Evolutionary conservation across 2,888 invertebrate species (phyloP), one percentile per base, ranked within the genome.

Genomic region (Parasteatoda lunata): DNA sequence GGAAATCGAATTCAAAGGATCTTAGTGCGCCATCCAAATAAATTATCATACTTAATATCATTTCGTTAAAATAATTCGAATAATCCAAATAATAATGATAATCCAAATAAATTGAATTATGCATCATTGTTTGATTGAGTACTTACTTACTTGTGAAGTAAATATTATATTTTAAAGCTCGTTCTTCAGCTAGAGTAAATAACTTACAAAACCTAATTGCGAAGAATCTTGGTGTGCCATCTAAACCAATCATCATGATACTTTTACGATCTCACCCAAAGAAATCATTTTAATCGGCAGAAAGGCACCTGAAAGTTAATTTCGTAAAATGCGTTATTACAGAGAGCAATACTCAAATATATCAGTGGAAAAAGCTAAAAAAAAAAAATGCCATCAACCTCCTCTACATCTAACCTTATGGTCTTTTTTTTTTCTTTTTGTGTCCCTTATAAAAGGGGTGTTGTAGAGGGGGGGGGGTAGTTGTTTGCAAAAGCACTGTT

Each of bases 401-500:
- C 48, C 69, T 48, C 51, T 13, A 68, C 52, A 4, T n/a, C 15
- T 8, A 15, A 51, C 15, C 48, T 81, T 73, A 9, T 59, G n/a
- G 9, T 59, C 59, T 59, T 49, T 51, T 72, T 72, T n/a, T 45
- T 68, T 73, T 68, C 30, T 52, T 77, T 71, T 51, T 64, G 15
- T 48, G n/a, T 54, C 52, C 51, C 77, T 66, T 77, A 47, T 52
- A 66, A 48, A 65, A 64, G 65, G 52, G 75, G 70, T 64, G 59
- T 75, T 30, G 30, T 30, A 30, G 71, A 54, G 73, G 66, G 69
- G 73, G 66, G 69, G 85, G 54, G 80, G 85, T 80, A 72, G 76
- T 49, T 87, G 87, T 87, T 87, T 87, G 87, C 87, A 64, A 82
- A 87, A 81, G 86, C 86, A 77, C 86, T 86, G 86, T 86, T 86